Conservation (phyloP, 2,797 vertebrate genomes). For the Nyctibius grandis region DNA sequence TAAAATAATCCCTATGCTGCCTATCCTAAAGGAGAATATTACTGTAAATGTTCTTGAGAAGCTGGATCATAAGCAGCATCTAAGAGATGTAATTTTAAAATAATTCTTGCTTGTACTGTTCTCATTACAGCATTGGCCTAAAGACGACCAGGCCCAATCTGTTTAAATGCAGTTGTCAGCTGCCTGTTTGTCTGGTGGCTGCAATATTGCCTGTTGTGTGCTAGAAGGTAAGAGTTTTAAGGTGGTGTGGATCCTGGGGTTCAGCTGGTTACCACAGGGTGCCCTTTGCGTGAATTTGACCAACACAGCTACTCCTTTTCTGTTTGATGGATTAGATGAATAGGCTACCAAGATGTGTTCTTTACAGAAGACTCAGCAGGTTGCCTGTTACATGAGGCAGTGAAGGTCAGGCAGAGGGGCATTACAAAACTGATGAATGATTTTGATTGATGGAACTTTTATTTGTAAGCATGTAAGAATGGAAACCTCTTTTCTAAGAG, state of each 20-base stretch:
- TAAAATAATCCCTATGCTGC: background rate
- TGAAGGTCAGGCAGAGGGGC: background rate
- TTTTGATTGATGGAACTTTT: constrained; percentile 22
- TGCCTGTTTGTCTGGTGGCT: background rate
- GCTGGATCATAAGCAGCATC: background rate
- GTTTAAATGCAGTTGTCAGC: background rate
- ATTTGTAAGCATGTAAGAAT: background rate
- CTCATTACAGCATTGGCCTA: background rate
- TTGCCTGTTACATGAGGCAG: background rate
- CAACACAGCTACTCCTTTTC: background rate
- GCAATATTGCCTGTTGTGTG: background rate
- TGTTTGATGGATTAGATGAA: background rate
- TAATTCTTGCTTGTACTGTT: background rate
- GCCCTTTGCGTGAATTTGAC: background rate
- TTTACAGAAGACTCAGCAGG: background rate
- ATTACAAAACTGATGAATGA: background rate
- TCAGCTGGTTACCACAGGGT: background rate
- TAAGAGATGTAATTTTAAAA: background rate
- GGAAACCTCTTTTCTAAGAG: constrained; percentile 1
- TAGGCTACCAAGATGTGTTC: background rate
- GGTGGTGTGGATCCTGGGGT: background rate
- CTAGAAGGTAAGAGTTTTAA: background rate
- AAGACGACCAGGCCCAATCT: background rate
- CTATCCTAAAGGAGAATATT: background rate
- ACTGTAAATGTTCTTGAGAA: background rate